Evolutionary conservation across 1,140 invertebrate genomes (phyloP).

Genomic region (Pogonognathellus flavescens): DNA sequence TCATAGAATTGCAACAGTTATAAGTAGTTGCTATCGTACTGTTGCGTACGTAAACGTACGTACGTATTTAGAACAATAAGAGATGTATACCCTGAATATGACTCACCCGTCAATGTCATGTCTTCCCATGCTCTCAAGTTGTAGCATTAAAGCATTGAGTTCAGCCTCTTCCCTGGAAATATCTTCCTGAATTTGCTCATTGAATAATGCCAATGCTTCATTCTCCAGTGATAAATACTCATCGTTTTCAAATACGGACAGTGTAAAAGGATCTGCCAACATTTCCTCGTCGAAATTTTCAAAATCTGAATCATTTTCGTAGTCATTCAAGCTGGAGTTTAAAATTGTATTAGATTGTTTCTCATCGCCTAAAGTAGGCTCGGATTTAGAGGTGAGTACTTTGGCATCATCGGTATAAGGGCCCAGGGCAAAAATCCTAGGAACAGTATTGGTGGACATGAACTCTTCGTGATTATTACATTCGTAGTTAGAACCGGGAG

Average conservation of each 20-base stretch:
- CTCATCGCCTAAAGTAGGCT: constrained; percentile 37
- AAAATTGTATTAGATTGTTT: constrained; percentile 8
- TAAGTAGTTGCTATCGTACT: not conserved
- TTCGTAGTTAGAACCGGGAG: not conserved
- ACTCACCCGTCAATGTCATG: constrained; percentile 30
- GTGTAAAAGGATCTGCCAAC: constrained; percentile 57
- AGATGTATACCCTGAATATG: no score
- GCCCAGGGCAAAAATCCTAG: constrained; percentile 7
- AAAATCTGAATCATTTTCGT: constrained; percentile 44
- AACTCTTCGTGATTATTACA: constrained; percentile 17
- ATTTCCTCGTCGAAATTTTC: not conserved
- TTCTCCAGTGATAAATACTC: constrained; percentile 64
- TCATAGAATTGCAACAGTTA: not conserved
- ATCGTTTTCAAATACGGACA: constrained; percentile 63
- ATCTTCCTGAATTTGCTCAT: constrained; percentile 61
- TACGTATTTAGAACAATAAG: no score
- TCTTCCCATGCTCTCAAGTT: constrained; percentile 21
- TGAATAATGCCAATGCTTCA: constrained; percentile 63
- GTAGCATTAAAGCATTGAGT: constrained; percentile 57
- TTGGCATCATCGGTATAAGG: constrained; percentile 5
- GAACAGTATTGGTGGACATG: not conserved
- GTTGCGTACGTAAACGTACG: no score
- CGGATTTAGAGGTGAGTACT: constrained; percentile 33
- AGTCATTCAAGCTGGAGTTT: not conserved
- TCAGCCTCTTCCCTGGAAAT: constrained; percentile 61